Evolutionary conservation across 2,888 invertebrate genomes (phyloP), one percentile per base, ranked within the genome.

Genomic region (Selenia dentaria): DNA sequence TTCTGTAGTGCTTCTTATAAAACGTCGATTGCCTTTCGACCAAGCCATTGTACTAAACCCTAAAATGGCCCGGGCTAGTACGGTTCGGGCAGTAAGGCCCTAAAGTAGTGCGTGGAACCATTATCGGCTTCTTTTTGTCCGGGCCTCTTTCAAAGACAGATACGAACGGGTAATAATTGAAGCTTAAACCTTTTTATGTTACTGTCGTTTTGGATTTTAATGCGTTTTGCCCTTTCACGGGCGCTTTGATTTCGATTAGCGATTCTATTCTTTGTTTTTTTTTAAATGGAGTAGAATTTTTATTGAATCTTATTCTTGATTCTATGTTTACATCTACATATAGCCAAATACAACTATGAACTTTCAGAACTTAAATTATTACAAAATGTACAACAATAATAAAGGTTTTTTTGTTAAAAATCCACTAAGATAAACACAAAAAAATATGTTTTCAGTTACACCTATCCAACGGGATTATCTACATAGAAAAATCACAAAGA

Each of bases 111-210:
- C 73, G 73, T 73, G 70, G 29, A 12, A 35, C 40, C 31, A 40
- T 46, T 46, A 46, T 35, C 82, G 70, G 62, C 64, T 64, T 68
- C 78, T 82, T 82, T 84, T 84, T 83, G 79, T 74, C 65, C 67
- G 55, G 62, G 10, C 25, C 67, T 75, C 73, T 79, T 70, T 76
- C 79, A 78, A 78, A 78, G 79, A 83, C 80, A 81, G 85, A 87
- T 83, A 85, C 76, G 77, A 79, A 79, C 79, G 80, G 82, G 79
- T 81, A 83, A 83, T 84, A 80, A 85, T 87, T 85, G 85, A 73
- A 73, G 76, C 73, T 75, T 72, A 77, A 79, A 77, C 78, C 78
- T 77, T 82, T 83, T 84, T 83, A 49, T 45, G 55, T 52, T 29
- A 51, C 46, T 65, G 64, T 64, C 70, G 62, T 64, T 77, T 67